These are phyloP conservation scores for Chaetura pelagica DNA, from an alignment of 2,113 vertebrate genomes.

Conservation along the genomic window DNA sequence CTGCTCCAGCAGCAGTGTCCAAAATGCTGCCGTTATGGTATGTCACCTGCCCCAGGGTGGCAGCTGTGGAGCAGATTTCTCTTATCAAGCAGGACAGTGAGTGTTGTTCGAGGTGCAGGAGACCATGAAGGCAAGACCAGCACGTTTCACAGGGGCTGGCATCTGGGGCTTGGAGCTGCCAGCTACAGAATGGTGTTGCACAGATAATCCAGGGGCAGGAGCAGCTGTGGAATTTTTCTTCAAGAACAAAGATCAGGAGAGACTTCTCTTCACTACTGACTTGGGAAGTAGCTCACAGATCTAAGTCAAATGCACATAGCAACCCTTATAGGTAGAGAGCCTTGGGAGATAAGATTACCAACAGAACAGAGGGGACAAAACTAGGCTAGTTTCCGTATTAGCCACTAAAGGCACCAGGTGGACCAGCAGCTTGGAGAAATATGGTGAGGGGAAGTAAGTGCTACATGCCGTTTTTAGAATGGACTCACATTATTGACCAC, in stretches of 20 bases:
- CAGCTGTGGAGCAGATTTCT: rapidly evolving
- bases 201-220: background rate
- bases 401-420: background rate
- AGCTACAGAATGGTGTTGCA: background rate
- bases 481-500: rapidly evolving
- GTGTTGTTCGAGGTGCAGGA: rapidly evolving
- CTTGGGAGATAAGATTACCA: background rate
- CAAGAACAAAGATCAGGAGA: background rate
- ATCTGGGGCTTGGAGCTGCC: rapidly evolving
- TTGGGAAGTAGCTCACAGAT: background rate
- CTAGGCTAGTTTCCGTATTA: background rate
- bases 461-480: background rate
- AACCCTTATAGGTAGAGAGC: background rate
- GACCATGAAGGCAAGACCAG: rapidly evolving
- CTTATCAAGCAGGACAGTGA: background rate
- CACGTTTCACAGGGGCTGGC: rapidly evolving
- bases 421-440: background rate
- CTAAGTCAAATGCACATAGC: background rate
- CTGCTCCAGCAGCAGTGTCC: rapidly evolving
- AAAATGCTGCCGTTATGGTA: rapidly evolving
- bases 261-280: background rate
- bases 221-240: background rate
- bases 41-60: background rate
- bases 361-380: background rate
- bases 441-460: background rate